Base-by-base conservation (phyloP, 2,797 vertebrate species). In the Peromyscus melanophrys region DNA sequence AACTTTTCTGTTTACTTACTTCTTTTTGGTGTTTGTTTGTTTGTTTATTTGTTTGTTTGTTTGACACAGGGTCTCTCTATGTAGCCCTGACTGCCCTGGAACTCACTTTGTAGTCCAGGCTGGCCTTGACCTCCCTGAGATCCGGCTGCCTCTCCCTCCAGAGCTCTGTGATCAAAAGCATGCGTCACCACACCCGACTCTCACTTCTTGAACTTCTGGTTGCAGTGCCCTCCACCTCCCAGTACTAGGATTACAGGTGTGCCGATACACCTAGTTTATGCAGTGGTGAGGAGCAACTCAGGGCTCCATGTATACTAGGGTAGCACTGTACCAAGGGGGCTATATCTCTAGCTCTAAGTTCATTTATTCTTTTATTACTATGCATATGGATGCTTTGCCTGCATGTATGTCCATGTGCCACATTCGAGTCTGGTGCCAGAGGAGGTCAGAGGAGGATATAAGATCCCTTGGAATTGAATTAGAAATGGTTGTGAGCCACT, bases 351-450 rank as follows among this genome's bases (percentile, higher is more conserved):
- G 46, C n/a, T 61, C 34, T 8, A 82, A 89, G 13, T 92, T 92
- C 49, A 85, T 63, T 92, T 94, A 71, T 78, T 93, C 85, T 61
- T 89, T 93, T 78, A 63, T 49, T 67, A 49, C 67, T 85, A 85
- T 67, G 43, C 4, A 52, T 25, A 85, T 52, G 63, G 19, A 21
- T 67, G 43, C n/a, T 67, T n/a, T 52, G 6, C 31, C 63, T 52
- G 21, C 43, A 52, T 67, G 31, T 49, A 67, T 49, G 31, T 85
- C 61, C 14, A 11, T 67, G 46, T 12, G 10, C 40, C 40, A 84
- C 40, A 67, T 67, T 21, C 4, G 3, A 67, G 31, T 49, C 31
- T 85, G 61, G 31, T 67, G 40, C 40, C 31, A 23, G 83, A 84
- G 37, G 27, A 59, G 27, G n/a, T 43, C 37, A 63, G 57, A 84